Evolutionary conservation across 2,797 vertebrate genomes (phyloP).

Genomic region (Orientallactaga sibirica): DNA sequence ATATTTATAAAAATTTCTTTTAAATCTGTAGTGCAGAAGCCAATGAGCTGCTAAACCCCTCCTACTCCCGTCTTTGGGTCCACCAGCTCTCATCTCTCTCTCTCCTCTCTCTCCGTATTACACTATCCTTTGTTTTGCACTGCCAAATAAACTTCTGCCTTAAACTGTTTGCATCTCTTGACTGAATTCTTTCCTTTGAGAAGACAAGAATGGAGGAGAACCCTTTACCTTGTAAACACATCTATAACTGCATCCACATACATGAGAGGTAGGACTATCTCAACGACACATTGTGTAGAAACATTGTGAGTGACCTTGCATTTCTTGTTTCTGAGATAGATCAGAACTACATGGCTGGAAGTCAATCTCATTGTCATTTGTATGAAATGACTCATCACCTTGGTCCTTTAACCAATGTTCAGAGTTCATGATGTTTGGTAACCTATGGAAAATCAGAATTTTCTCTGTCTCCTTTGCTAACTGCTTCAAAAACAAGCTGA

Average conservation of each 20-base stretch:
- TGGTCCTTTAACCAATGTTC: background rate
- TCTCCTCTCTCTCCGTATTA: background rate
- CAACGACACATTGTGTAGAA: background rate
- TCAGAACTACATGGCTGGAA: background rate
- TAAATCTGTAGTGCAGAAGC: background rate
- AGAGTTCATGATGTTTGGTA: conserved; percentile 20
- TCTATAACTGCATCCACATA: background rate
- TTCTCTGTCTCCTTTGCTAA: conserved; percentile 24
- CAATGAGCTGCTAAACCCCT: background rate
- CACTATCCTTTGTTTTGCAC: background rate
- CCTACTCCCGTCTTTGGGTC: background rate
- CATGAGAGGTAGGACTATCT: background rate
- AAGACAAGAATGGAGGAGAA: background rate
- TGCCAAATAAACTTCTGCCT: background rate
- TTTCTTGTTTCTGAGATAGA: background rate
- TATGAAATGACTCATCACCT: conserved; percentile 9
- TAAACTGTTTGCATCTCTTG: background rate
- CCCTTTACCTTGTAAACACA: background rate
- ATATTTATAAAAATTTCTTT: background rate
- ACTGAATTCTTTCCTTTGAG: background rate
- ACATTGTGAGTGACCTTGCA: background rate
- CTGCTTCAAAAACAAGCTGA: conserved; percentile 31
- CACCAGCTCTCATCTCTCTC: background rate
- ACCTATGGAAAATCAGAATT: background rate
- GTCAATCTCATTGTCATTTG: background rate